A percentile compares a stretch with the other conserved stretches of the same genome.
Evolutionary conservation across 2,113 vertebrate genomes (phyloP).

Genomic region (Campylomormyrus numenius): DNA sequence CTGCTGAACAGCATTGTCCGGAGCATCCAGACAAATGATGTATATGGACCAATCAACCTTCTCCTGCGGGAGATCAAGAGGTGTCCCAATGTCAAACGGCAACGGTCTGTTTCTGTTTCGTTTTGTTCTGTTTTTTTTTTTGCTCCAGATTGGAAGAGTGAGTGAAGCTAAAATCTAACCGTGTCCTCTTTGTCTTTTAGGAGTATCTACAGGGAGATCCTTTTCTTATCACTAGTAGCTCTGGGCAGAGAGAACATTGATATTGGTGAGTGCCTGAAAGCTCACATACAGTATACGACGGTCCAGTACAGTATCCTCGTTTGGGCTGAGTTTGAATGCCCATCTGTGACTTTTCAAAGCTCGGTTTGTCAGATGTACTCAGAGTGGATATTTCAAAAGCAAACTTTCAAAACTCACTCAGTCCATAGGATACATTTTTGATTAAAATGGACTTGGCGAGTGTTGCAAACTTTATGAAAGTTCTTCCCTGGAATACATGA

Average conservation of each 20-base stretch:
- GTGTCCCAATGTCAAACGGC: slow-evolving; percentile 67
- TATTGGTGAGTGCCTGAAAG: slow-evolving; percentile 71
- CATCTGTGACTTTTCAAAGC: not conserved
- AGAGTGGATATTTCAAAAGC: not conserved
- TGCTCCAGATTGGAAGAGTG: not conserved
- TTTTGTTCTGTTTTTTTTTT: not conserved
- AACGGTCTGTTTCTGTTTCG: slow-evolving; percentile 63
- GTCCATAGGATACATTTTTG: not conserved
- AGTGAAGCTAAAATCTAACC: not conserved
- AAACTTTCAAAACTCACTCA: not conserved
- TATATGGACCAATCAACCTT: slow-evolving; percentile 79
- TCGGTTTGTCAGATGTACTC: not conserved
- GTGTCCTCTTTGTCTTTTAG: slow-evolving; percentile 48
- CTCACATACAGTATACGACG: not conserved
- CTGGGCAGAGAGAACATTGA: slow-evolving; percentile 96
- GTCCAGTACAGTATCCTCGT: not conserved
- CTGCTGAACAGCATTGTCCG: slow-evolving; percentile 80
- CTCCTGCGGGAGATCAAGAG: slow-evolving; percentile 67
- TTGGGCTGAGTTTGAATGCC: not conserved
- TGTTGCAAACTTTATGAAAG: not conserved
- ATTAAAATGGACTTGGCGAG: not conserved
- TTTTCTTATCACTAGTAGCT: slow-evolving; percentile 88
- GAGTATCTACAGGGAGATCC: slow-evolving; percentile 92
- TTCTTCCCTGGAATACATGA: not conserved
- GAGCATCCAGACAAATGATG: slow-evolving; percentile 85